Evolutionary conservation across 1,140 invertebrate species (phyloP).

Genomic region (Bombyx mandarina): DNA sequence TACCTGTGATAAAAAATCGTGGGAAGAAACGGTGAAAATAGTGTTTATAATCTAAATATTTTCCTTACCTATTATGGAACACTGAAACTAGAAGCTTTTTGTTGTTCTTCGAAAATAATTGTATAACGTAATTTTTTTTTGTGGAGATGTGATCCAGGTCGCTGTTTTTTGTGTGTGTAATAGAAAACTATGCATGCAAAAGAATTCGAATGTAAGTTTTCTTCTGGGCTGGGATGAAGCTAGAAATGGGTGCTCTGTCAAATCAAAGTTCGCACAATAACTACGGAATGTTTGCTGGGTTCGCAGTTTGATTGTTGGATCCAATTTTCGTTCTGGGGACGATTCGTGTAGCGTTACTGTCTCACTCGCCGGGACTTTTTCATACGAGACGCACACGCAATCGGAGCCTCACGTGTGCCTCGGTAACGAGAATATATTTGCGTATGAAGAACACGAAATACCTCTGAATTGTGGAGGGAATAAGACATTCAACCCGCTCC

Average conservation of each 20-base stretch:
- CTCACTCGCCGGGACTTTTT: conserved; percentile 26
- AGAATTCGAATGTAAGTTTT: neutral
- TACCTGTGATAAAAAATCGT: no score
- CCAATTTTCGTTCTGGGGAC: conserved; percentile 36
- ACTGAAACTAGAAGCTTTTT: no score
- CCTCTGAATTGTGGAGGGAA: conserved; percentile 69
- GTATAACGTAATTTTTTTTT: no score
- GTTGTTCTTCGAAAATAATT: no score
- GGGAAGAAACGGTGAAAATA: no score
- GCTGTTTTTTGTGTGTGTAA: no score
- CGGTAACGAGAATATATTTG: conserved; percentile 70
- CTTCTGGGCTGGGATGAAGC: neutral
- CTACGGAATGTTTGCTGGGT: conserved; percentile 22
- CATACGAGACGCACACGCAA: conserved; percentile 51
- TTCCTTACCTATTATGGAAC: no score
- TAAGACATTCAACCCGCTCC: conserved; percentile 67
- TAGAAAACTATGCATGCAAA: no score
- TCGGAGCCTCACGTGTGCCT: conserved; percentile 61
- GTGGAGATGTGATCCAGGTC: no score
- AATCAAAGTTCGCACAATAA: conserved; percentile 26
- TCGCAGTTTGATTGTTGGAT: conserved; percentile 33
- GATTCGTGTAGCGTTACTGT: conserved; percentile 26
- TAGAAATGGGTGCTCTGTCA: conserved; percentile 2
- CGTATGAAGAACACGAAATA: conserved; percentile 72
- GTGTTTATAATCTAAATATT: no score